phyloP scores from a whole-genome alignment of 2,113 vertebrate species.

The Brienomyrus longianalis region DNA sequence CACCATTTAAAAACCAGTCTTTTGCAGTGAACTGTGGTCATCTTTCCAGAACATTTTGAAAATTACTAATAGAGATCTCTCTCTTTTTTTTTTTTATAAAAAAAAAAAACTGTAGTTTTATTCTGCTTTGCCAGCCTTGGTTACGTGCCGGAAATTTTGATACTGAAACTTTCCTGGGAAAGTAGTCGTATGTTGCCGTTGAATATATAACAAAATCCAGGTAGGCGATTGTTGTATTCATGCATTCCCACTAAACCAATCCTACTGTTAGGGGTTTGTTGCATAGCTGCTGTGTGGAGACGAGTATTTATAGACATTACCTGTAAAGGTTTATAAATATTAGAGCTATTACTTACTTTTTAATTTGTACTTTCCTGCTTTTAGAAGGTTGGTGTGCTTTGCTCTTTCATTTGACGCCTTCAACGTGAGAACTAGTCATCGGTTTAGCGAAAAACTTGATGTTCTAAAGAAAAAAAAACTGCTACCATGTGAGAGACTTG shows the following conservation, averaged over 20 bases:
- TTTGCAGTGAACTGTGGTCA: not conserved
- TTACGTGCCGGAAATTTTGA: not conserved
- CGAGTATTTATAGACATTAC: slow-evolving; percentile 11
- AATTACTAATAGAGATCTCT: not conserved
- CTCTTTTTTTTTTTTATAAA: not conserved
- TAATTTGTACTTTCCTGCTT: slow-evolving; percentile 13
- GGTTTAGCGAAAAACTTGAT: slow-evolving; percentile 9
- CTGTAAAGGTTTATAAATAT: slow-evolving; percentile 17
- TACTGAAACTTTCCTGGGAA: not conserved
- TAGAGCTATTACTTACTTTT: slow-evolving; percentile 11
- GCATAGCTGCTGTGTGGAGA: slow-evolving; percentile 9
- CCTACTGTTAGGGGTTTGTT: not conserved
- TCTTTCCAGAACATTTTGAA: not conserved
- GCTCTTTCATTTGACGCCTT: slow-evolving; percentile 5
- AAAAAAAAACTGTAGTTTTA: not conserved
- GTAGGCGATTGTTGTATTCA: not conserved
- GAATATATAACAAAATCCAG: not conserved
- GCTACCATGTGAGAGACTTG: slow-evolving; percentile 36
- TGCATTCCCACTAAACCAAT: not conserved
- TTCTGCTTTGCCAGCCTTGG: not conserved
- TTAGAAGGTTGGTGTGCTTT: slow-evolving; percentile 18
- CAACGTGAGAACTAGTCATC: not conserved
- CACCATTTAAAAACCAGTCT: not conserved
- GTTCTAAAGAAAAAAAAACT: slow-evolving; percentile 11
- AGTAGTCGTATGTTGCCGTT: not conserved